Percentiles rank a stretch among this genome's conserved stretches.
Conservation (phyloP, 2,113 vertebrate species). For the Neolamprologus brichardi region DNA sequence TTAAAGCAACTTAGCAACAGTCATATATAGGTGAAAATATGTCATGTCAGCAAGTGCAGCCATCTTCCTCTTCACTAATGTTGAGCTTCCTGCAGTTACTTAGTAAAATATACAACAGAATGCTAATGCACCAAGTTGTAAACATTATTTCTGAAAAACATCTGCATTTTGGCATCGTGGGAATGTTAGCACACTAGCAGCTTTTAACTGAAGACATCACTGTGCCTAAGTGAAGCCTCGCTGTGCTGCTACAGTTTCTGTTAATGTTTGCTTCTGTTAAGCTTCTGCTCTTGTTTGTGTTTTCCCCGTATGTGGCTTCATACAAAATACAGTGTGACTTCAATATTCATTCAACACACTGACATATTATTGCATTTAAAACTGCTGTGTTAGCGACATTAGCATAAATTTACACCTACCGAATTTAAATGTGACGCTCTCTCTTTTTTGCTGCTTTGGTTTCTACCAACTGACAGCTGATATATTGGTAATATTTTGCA, state of each 20-base stretch:
- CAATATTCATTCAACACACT: background rate
- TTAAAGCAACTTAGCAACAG: background rate
- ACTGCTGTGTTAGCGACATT: background rate
- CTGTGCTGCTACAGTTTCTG: background rate
- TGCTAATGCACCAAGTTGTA: background rate
- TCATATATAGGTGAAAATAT: background rate
- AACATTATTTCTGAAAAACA: background rate
- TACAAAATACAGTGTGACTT: background rate
- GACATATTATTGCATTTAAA: background rate
- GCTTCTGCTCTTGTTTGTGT: background rate
- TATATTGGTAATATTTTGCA: background rate
- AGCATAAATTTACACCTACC: background rate
- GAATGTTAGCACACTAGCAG: background rate
- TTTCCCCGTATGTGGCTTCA: background rate
- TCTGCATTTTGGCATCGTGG: background rate
- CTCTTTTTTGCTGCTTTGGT: background rate
- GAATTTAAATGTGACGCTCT: background rate
- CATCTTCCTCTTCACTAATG: background rate
- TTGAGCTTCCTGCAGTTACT: background rate
- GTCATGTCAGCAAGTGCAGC: background rate
- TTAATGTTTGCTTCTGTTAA: background rate
- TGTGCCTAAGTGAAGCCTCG: background rate
- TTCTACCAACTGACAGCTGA: background rate
- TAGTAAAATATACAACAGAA: background rate
- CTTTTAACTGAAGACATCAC: background rate